Evolutionary conservation across 2,113 vertebrate genomes (phyloP), one percentile per base, ranked within the genome.

Genomic region (Megaceryle maxima): DNA sequence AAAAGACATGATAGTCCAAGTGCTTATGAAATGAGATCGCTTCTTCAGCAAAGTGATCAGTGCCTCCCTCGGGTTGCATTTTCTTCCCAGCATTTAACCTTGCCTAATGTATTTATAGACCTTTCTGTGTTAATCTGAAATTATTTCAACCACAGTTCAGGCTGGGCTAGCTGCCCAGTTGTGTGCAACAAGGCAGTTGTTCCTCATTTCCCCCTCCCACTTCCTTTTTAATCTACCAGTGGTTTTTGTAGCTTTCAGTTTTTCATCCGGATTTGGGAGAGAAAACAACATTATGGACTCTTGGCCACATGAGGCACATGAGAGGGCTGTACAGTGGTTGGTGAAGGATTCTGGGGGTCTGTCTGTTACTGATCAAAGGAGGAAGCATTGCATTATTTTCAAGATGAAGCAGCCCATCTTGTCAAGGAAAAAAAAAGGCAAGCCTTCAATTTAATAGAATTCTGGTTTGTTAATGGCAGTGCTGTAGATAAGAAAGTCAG

Each of bases 371-470:
- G 73, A 25, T 46, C 13, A 56, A 70, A 91, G 24, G 60, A 76
- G 24, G 31, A 64, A 62, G 26, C 33, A 31, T 17, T 87, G 67
- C 12, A 11, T 37, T 76, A 28, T 75, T 96, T 83, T 73, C 55
- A 88, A 66, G 55, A 50, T 79, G 7, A 57, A 37, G 10, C 39
- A 62, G 64, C 37, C 10, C 5, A 9, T 78, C 13, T 56, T 41
- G 12, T 6, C 5, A 6, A 11, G 6, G 4, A 5, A 16, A 4
- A 41, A 28, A 0, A 44, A 68, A 37, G 37, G 37, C 31, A 83
- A 56, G 80, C 8, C 33, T 75, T 80, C 5, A 22, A 2, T 53
- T 91, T 84, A 46, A 48, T 76, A 53, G 16, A 67, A 56, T 51
- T 57, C 11, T 37, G 22, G 50, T 85, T 53, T 92, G 26, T 76